Base-by-base conservation (phyloP, 2,797 vertebrate genomes). In the Anguilla megastoma region DNA sequence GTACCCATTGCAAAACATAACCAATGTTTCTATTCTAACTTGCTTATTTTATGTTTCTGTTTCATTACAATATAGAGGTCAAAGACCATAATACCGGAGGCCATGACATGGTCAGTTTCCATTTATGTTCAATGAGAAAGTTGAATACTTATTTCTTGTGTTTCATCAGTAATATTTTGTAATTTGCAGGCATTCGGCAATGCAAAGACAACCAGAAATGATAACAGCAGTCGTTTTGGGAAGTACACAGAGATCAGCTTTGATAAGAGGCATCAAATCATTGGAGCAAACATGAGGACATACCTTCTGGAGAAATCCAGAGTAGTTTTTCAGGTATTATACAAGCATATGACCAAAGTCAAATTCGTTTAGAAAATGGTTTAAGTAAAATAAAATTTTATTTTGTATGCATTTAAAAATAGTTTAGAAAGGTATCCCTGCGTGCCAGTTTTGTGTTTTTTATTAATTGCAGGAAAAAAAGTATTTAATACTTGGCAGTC, bases 221-320 rank as follows among this genome's bases (percentile, higher is more conserved):
- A 99, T 93, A 99, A 99, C 92, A 99, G 99, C 94, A 99, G 99
- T 88, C 97, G 99, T 0, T 99, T 99, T 94, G 99, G 99, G 89
- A 99, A 99, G 92, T 99, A 99, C 93, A 99, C 97, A 0, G 98
- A 99, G 94, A 99, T 99, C 94, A 97, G 98, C 92, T 99, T 99
- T 90, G 98, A 99, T 93, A 94, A 41, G 89, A 95, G 86, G 88
- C 96, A 97, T 91, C 96, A 97, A 90, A 99, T 99, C 91, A 98
- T 97, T 27, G 99, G 99, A 0, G 99, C 99, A 1, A 99, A 99
- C 93, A 99, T 99, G 97, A 97, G 99, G 92, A 99, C 98, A 0
- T 99, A 99, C 90, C 96, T 99, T 83, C 94, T 99, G 85, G 99
- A 99, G 93, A 99, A 99, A 91, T 99, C 99, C 85, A 97, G 99